A percentile compares a stretch with the other conserved stretches of the same genome.
Evolutionary conservation across 2,113 vertebrate species (phyloP).

Genomic region (Tamias sibiricus): DNA sequence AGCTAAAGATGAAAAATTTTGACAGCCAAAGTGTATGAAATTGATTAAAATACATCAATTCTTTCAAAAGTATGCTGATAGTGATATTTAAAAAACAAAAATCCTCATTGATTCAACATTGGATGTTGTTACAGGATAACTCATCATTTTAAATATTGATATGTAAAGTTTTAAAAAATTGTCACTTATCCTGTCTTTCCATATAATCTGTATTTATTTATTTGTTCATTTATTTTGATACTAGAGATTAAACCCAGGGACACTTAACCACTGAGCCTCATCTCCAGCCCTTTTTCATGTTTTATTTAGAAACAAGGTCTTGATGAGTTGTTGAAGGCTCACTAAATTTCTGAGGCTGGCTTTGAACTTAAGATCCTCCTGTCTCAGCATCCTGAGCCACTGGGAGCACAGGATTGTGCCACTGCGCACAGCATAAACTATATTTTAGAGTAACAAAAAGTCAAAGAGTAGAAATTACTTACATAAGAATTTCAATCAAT

Average conservation of each 20-base stretch:
- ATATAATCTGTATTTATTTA: neutral
- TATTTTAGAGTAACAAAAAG: conserved; percentile 5
- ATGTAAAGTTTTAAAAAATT: neutral
- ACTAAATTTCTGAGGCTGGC: too few species aligned
- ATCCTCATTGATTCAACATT: neutral
- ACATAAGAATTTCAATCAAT: neutral
- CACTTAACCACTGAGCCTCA: too few species aligned
- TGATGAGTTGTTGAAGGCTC: too few species aligned
- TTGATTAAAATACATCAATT: neutral
- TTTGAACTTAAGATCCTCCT: too few species aligned
- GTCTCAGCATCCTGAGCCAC: too few species aligned
- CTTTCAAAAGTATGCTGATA: neutral
- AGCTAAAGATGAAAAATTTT: neutral
- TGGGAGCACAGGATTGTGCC: too few species aligned
- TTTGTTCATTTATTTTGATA: too few species aligned
- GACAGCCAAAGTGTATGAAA: neutral
- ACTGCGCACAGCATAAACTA: neutral
- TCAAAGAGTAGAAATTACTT: neutral
- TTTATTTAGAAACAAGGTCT: too few species aligned
- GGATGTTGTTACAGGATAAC: neutral
- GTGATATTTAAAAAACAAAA: neutral
- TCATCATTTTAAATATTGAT: neutral
- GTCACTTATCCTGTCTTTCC: neutral
- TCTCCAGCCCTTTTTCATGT: too few species aligned
- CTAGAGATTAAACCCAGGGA: too few species aligned